phyloP scores from a whole-genome alignment of 2,797 vertebrate species.

The Rhynchotus rufescens region DNA sequence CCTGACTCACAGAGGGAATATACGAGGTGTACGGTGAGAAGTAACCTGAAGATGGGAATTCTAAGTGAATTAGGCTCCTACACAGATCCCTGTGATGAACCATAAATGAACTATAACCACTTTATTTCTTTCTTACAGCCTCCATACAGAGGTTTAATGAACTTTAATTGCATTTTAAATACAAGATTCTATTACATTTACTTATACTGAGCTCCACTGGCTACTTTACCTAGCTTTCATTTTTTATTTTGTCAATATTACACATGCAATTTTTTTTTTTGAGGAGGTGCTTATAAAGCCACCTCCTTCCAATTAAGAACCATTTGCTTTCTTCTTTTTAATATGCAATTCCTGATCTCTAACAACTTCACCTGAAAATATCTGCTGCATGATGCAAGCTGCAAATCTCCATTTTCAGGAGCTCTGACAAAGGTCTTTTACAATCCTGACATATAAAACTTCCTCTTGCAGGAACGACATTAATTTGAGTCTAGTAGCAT shows the following conservation, averaged over 20 bases:
- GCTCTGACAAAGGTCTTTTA: background rate
- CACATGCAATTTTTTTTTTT: too few species aligned
- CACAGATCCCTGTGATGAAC: fast-evolving
- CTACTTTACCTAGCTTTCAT: background rate
- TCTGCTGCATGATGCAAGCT: background rate
- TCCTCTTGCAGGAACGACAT: background rate
- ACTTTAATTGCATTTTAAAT: background rate
- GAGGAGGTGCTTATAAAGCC: background rate
- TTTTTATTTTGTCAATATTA: background rate
- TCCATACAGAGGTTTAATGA: background rate
- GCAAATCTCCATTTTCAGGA: background rate
- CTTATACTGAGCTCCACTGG: background rate
- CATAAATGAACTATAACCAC: background rate
- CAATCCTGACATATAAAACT: background rate
- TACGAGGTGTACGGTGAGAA: background rate
- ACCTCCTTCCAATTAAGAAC: background rate
- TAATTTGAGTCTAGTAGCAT: background rate
- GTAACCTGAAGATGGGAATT: background rate
- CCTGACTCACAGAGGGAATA: too few species aligned
- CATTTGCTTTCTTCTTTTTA: background rate
- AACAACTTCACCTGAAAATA: background rate
- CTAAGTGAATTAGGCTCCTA: fast-evolving
- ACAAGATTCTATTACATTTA: background rate
- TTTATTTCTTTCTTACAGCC: background rate
- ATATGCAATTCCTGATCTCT: background rate